Evolutionary conservation across 2,797 vertebrate genomes (phyloP).

Genomic region (Acrossocheilus fasciatus): DNA sequence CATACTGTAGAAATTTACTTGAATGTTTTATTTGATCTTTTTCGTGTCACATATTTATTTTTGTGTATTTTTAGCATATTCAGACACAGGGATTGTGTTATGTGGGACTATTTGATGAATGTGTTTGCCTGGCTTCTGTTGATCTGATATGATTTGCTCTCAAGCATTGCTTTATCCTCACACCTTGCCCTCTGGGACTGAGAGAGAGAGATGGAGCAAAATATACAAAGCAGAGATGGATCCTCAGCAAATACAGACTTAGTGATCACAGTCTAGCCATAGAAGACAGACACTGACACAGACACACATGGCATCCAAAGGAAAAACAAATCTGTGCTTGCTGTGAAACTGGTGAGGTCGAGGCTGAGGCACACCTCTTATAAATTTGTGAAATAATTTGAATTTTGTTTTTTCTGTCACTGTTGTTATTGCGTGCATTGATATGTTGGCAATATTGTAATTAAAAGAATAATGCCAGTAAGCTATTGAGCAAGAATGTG

Average conservation of each 20-base stretch:
- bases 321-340: neutral
- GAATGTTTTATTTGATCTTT: neutral
- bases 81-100: neutral
- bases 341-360: neutral
- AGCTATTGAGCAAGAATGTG: neutral
- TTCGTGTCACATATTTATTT: neutral
- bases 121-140: conserved; percentile 42
- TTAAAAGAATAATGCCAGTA: neutral
- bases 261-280: conserved; percentile 15
- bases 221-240: neutral
- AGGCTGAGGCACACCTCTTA: neutral
- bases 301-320: neutral
- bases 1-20: neutral
- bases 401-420: neutral
- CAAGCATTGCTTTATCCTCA: conserved; percentile 19
- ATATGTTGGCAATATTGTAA: neutral
- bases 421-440: neutral
- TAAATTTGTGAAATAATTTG: neutral
- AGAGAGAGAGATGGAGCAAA: neutral
- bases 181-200: conserved; percentile 23
- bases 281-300: neutral
- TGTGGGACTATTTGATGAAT: conserved; percentile 36
- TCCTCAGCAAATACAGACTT: conserved; percentile 8
- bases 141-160: conserved; percentile 34
- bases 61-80: neutral